Conservation (phyloP, 2,797 vertebrate genomes). For the Garrulus glandarius region DNA sequence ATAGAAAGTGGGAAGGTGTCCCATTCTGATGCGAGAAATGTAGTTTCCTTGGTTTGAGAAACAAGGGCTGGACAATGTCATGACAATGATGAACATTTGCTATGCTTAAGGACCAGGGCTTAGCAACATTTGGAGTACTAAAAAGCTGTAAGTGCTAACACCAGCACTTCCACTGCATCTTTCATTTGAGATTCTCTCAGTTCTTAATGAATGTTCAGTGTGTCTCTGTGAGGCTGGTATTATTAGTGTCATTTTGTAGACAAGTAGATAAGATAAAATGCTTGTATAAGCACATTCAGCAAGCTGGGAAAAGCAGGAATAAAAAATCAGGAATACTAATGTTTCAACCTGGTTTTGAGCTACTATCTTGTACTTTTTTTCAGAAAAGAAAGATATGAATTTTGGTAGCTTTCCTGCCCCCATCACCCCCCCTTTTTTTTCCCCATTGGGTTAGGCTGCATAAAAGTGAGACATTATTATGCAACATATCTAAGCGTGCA, state of each 20-base stretch:
- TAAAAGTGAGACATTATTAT: slow-evolving; percentile 47
- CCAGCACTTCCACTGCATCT: not conserved
- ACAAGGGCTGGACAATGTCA: slow-evolving; percentile 3
- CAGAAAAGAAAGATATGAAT: not conserved
- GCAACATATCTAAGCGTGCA: slow-evolving; percentile 40
- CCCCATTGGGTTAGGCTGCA: not conserved
- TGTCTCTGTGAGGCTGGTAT: not conserved
- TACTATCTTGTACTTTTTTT: not conserved
- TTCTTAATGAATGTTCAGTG: slow-evolving; percentile 45
- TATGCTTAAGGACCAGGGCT: not conserved
- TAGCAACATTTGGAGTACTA: not conserved
- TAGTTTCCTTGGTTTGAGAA: not conserved
- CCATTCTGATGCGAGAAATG: not conserved
- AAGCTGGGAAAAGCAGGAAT: not conserved
- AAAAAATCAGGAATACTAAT: slow-evolving; percentile 19
- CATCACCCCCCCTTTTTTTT: not conserved
- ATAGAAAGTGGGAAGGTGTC: not conserved
- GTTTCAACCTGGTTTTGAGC: not conserved
- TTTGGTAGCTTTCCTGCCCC: not conserved
- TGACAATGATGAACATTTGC: slow-evolving; percentile 27
- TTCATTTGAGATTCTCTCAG: not conserved
- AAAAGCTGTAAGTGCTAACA: slow-evolving; percentile 21
- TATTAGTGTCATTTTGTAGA: slow-evolving; percentile 50
- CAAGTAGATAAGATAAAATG: slow-evolving; percentile 39
- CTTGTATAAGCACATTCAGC: slow-evolving; percentile 26